These are phyloP conservation scores for Stomatorhinus ivindoensis DNA, from an alignment of 2,113 vertebrate species.

Conservation along the genomic window DNA sequence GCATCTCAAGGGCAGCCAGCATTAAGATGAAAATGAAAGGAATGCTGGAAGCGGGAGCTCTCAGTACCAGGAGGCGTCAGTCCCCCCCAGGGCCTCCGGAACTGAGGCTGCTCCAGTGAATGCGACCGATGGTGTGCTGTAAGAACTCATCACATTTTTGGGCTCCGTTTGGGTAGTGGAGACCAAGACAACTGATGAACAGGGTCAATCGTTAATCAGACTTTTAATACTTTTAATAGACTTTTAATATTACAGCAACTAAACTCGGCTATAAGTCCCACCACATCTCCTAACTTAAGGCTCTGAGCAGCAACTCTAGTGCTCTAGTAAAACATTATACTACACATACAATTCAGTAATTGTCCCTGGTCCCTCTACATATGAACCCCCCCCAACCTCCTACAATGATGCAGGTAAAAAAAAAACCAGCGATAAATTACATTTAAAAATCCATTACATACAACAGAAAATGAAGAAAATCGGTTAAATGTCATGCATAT, in stretches of 20 bases:
- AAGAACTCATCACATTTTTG: background rate
- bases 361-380: background rate
- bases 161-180: background rate
- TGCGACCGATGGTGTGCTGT: background rate
- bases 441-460: background rate
- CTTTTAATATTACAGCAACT: background rate
- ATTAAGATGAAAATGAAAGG: background rate
- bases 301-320: background rate
- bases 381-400: background rate
- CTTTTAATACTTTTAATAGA: background rate
- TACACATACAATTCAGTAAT: background rate
- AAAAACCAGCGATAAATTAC: background rate
- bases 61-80: background rate
- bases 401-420: background rate
- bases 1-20: background rate
- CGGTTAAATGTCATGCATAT: background rate
- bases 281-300: background rate
- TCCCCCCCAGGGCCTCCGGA: background rate
- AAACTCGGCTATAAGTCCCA: background rate
- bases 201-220: background rate
- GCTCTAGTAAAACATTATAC: background rate
- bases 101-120: background rate
- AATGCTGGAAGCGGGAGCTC: background rate
- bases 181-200: background rate
- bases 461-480: background rate